Percentiles rank a stretch among this genome's conserved stretches.
Conservation (phyloP, 2,113 vertebrate species). For the Leptocoma aspasia region DNA sequence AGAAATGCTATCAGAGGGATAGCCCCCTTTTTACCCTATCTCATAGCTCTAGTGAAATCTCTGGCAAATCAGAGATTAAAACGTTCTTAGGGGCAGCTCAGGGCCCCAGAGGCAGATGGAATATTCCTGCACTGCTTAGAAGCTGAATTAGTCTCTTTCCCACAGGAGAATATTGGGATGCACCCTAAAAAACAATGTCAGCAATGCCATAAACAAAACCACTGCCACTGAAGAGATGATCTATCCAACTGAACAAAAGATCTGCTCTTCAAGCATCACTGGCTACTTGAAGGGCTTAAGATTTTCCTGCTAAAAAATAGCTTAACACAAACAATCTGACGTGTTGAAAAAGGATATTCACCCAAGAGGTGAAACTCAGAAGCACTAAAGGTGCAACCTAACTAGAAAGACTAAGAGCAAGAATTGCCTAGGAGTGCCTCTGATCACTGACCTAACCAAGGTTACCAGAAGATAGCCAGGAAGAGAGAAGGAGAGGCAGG, state of each 20-base stretch:
- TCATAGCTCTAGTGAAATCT: not conserved
- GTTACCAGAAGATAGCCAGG: not conserved
- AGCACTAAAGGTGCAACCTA: not conserved
- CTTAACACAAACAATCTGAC: not conserved
- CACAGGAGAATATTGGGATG: not conserved
- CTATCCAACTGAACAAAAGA: not conserved
- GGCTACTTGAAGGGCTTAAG: not conserved
- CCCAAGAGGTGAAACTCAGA: not conserved
- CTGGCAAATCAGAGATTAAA: not conserved
- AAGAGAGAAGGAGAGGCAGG: not conserved
- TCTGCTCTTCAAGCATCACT: not conserved
- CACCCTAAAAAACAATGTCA: not conserved
- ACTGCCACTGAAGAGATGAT: not conserved
- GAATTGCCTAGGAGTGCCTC: not conserved
- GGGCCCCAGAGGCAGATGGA: not conserved
- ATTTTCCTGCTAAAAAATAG: not conserved
- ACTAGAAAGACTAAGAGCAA: slow-evolving; percentile 7
- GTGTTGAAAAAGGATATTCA: not conserved
- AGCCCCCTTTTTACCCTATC: not conserved
- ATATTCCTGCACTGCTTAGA: not conserved
- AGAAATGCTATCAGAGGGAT: not conserved
- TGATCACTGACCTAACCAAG: slow-evolving; percentile 20
- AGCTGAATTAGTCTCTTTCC: not conserved
- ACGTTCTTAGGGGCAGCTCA: not conserved
- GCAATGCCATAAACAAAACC: not conserved